Evolutionary conservation across 2,888 invertebrate species (phyloP), one percentile per base, ranked within the genome.

Genomic region (Luperina testacea): DNA sequence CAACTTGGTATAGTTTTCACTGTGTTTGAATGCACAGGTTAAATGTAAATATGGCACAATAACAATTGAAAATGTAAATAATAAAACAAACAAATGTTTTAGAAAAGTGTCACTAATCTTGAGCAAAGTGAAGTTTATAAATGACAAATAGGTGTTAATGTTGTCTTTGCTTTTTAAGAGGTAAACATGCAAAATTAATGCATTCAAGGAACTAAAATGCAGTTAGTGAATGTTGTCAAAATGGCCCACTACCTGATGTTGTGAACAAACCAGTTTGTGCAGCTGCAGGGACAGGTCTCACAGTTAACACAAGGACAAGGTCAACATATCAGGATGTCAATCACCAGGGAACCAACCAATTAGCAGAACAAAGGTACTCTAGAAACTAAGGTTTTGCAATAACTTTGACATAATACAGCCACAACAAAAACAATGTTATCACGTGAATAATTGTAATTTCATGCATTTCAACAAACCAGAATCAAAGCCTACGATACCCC

Each of bases 401-500:
- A 65, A 75, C 70, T 77, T 73, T 64, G 45, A 74, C 68, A 67
- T 67, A 74, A 67, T 67, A 74, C 81, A 72, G 65, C 75, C 82
- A 81, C 48, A 73, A 71, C 69, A 78, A 84, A 86, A 83, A 86
- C 63, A 83, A 82, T 75, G 69, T 57, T 81, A 67, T 74, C 80
- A 78, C 51, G 75, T 77, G 75, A 74, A 80, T 77, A 82, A 83
- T 73, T 63, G 71, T 63, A 76, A 79, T 78, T 73, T 53, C 88
- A 89, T 88, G 86, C 89, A 83, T 71, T 81, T 70, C 77, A 89
- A 85, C 82, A 84, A 89, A 86, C 87, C 85, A 84, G 78, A 70
- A 75, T 86, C 87, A 87, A 65, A 85, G 81, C 78, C 73, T 87
- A 88, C 73, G 69, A 78, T 84, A 85, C 86, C 82, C 83, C 83